Conservation (phyloP, 2,797 vertebrate species). For the Macropodus opercularis region DNA sequence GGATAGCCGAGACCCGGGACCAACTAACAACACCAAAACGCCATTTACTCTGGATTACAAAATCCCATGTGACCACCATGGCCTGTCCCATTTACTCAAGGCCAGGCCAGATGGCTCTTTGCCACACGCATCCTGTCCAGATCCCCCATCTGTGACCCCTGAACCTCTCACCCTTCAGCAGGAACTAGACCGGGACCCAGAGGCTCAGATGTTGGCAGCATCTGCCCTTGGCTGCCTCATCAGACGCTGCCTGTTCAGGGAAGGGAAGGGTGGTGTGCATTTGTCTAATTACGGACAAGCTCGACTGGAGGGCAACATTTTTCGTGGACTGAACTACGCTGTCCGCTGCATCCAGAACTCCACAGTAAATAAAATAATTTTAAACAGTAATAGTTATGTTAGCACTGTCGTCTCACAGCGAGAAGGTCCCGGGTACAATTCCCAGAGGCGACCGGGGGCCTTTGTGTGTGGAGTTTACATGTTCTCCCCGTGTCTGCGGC, state of each 20-base stretch:
- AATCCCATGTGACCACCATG: constrained; percentile 82
- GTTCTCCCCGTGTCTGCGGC: too few species aligned
- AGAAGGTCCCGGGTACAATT: too few species aligned
- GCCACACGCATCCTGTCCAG: constrained; percentile 72
- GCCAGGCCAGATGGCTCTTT: constrained; percentile 76
- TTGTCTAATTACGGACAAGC: constrained; percentile 87
- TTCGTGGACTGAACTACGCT: constrained; percentile 86
- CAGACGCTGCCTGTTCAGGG: constrained; percentile 88
- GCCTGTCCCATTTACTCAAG: constrained; percentile 83
- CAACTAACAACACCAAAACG: constrained; percentile 37
- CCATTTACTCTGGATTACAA: constrained; percentile 66
- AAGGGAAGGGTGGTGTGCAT: constrained; percentile 88
- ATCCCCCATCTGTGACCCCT: constrained; percentile 69
- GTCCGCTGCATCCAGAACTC: constrained; percentile 90
- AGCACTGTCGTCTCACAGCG: too few species aligned
- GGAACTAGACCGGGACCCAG: constrained; percentile 88
- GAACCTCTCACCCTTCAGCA: constrained; percentile 83
- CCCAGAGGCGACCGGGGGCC: too few species aligned
- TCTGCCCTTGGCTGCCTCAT: constrained; percentile 86
- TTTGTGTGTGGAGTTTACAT: too few species aligned
- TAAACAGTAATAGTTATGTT: too few species aligned
- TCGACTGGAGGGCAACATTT: constrained; percentile 87
- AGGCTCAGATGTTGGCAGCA: constrained; percentile 82
- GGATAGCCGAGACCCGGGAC: constrained; percentile 71
- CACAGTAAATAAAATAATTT: constrained; percentile 76